phyloP scores from a whole-genome alignment of 35 echinoderm and acorn worm species.

The Amphiura filiformis region DNA sequence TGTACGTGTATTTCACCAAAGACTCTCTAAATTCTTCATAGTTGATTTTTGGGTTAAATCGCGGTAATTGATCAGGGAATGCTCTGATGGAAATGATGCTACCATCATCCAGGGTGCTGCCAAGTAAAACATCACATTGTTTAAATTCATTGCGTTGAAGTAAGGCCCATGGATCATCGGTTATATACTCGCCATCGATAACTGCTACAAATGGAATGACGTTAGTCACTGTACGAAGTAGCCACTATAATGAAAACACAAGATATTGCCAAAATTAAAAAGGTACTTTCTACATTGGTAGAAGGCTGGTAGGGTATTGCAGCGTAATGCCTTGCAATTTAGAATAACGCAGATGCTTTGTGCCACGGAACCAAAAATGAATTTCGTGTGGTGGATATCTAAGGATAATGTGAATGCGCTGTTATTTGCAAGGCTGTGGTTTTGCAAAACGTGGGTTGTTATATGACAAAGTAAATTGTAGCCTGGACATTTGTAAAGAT shows the following conservation, averaged over 20 bases:
- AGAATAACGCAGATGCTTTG: too few species aligned
- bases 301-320: too few species aligned
- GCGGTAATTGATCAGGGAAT: neutral
- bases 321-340: too few species aligned
- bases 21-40: slow-evolving; percentile 14
- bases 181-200: slow-evolving; percentile 68
- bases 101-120: neutral
- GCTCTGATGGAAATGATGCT: neutral
- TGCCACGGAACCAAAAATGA: too few species aligned
- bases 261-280: too few species aligned
- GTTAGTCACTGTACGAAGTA: neutral
- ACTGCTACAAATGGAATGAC: slow-evolving; percentile 68
- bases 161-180: slow-evolving; percentile 32
- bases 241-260: neutral
- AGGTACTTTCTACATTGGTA: too few species aligned
- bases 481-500: too few species aligned
- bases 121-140: slow-evolving; percentile 33
- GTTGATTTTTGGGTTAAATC: neutral
- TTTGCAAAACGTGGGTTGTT: too few species aligned
- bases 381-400: too few species aligned
- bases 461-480: too few species aligned
- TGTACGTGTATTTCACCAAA: slow-evolving; percentile 36
- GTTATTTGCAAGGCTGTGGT: too few species aligned
- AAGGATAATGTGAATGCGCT: too few species aligned
- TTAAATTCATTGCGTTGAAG: slow-evolving; percentile 60